Evolutionary conservation across 2,113 vertebrate species (phyloP).

Genomic region (Tragelaphus strepsiceros): DNA sequence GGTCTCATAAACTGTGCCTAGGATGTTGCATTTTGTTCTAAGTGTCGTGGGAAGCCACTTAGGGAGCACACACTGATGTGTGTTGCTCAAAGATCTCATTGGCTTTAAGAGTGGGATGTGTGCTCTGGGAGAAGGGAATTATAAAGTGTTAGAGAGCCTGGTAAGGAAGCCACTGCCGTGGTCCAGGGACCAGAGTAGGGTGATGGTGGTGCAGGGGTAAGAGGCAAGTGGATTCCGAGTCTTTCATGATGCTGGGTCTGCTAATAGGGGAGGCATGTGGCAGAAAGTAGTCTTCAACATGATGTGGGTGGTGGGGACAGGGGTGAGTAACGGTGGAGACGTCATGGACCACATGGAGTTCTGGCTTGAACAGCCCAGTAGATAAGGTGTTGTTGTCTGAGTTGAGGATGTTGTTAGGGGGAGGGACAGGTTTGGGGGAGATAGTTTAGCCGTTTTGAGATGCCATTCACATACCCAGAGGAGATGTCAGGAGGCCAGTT

Average conservation of each 20-base stretch:
- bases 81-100: not conserved
- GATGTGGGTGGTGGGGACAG: not conserved
- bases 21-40: not conserved
- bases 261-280: not conserved
- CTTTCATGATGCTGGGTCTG: not conserved
- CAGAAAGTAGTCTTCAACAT: not conserved
- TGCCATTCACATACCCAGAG: not conserved
- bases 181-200: not conserved
- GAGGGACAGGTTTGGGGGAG: not conserved
- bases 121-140: no score
- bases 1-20: not conserved
- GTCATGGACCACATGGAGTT: fast-evolving
- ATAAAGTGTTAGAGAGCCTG: no score
- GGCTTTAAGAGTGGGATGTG: not conserved
- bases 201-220: not conserved
- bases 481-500: not conserved
- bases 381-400: not conserved
- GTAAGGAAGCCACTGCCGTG: not conserved
- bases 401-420: not conserved
- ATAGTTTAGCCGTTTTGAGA: not conserved
- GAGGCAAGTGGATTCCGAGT: not conserved
- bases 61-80: not conserved
- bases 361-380: not conserved
- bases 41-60: not conserved
- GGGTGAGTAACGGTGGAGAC: not conserved